Percentiles rank a stretch among this genome's conserved stretches.
These are phyloP conservation scores for Plumapathes pennacea DNA, from an alignment of 92 coral and sea anemone genomes.

Conservation along the genomic window DNA sequence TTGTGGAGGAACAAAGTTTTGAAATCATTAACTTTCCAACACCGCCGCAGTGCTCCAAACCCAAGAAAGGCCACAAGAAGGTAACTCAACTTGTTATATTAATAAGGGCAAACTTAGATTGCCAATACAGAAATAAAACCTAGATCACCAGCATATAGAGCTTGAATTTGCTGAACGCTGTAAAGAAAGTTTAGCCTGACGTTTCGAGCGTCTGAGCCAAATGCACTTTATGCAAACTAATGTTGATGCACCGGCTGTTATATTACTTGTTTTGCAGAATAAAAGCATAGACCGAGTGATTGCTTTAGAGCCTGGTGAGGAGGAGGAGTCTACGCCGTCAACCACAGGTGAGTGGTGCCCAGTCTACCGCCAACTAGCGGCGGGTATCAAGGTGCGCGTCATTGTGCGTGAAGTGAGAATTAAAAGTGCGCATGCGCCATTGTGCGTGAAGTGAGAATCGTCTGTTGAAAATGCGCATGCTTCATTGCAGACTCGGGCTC, in stretches of 20 bases:
- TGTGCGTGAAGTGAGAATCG: too few species aligned
- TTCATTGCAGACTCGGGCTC: slow-evolving; percentile 44
- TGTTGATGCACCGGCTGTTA: neutral
- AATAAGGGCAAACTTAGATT: too few species aligned
- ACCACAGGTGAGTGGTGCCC: slow-evolving; percentile 20
- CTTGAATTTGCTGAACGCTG: too few species aligned
- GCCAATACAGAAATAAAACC: too few species aligned
- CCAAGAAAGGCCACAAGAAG: slow-evolving; percentile 61
- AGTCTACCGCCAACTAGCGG: too few species aligned
- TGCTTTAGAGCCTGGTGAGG: slow-evolving; percentile 29
- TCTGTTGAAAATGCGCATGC: too few species aligned
- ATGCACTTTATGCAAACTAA: neutral
- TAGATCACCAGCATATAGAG: too few species aligned
- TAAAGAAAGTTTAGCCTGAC: too few species aligned
- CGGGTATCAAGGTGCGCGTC: too few species aligned
- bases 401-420: too few species aligned
- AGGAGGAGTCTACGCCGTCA: slow-evolving; percentile 21
- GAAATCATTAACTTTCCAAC: slow-evolving; percentile 74
- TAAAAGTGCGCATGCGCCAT: too few species aligned
- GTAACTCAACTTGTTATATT: slow-evolving; percentile 11
- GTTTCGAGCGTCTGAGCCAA: too few species aligned
- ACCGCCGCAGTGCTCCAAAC: slow-evolving; percentile 25
- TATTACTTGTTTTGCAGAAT: slow-evolving; percentile 17
- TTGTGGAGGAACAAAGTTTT: slow-evolving; percentile 65
- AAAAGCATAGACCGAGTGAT: slow-evolving; percentile 70